A percentile compares a stretch with the other conserved stretches of the same genome.
These are phyloP conservation scores for Micromussa lordhowensis DNA, from an alignment of 92 coral and sea anemone species.

Conservation along the genomic window DNA sequence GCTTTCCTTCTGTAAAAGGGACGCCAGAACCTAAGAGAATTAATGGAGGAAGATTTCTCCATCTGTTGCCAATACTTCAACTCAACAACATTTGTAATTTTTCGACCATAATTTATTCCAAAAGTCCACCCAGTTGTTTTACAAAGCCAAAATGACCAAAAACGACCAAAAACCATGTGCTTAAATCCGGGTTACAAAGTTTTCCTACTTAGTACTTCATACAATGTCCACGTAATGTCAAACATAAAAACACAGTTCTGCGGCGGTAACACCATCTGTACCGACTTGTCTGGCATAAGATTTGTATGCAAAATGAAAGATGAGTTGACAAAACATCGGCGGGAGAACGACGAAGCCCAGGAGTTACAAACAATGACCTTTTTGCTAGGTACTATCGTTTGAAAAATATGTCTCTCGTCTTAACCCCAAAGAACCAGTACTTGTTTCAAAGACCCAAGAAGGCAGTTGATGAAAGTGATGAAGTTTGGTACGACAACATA, in stretches of 20 bases:
- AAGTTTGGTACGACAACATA: constrained; percentile 65
- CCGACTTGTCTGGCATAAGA: constrained; percentile 36
- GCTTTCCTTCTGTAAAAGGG: constrained; percentile 46
- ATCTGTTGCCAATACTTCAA: no score
- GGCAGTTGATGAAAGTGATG: constrained; percentile 42
- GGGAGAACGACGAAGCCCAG: constrained; percentile 8
- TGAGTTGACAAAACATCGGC: constrained; percentile 53
- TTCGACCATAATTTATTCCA: no score
- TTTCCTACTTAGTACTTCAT: no score
- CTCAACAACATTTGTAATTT: no score
- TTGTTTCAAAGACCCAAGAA: constrained; percentile 63
- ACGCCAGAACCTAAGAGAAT: constrained; percentile 57
- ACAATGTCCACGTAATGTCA: no score
- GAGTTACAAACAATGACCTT: constrained; percentile 36
- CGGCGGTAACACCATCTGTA: neutral
- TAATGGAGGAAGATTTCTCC: constrained; percentile 53
- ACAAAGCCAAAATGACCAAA: no score
- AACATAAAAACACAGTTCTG: no score
- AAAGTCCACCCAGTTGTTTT: no score
- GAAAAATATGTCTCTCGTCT: constrained; percentile 55
- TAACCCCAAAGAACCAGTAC: constrained; percentile 59
- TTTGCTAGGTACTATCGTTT: constrained; percentile 53
- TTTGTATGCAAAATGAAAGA: constrained; percentile 19
- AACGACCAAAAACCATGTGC: no score
- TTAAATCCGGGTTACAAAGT: no score